phyloP scores from a whole-genome alignment of 2,797 vertebrate species.

The Arctocebus calabarensis region DNA sequence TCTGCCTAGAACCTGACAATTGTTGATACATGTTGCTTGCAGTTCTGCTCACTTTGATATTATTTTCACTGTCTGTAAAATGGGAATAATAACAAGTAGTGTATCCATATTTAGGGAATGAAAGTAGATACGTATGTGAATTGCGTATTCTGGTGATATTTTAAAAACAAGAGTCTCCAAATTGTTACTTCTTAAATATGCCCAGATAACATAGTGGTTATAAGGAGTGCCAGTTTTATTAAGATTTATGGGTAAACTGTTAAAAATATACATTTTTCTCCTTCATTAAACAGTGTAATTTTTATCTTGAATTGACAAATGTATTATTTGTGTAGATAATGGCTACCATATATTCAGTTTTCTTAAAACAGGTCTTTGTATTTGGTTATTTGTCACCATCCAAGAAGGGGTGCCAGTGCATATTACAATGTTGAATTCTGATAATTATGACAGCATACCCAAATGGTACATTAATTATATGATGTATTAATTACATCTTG shows the following conservation, averaged over 20 bases:
- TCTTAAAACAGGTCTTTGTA: constrained; percentile 33
- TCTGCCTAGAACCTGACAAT: background rate
- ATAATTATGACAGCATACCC: background rate
- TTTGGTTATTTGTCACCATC: background rate
- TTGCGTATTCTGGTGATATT: background rate
- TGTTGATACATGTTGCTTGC: background rate
- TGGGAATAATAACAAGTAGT: background rate
- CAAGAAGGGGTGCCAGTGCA: background rate
- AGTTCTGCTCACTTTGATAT: background rate
- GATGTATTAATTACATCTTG: background rate
- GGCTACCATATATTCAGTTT: constrained; percentile 34
- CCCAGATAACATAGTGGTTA: background rate
- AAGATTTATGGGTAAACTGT: background rate
- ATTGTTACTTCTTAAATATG: background rate
- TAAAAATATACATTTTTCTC: background rate
- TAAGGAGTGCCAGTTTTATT: constrained; percentile 10
- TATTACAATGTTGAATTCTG: background rate
- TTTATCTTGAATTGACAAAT: constrained; percentile 36
- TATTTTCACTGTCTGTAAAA: background rate
- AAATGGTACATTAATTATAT: background rate
- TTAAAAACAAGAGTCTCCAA: background rate
- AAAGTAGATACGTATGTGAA: background rate
- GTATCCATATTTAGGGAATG: background rate
- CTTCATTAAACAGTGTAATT: background rate
- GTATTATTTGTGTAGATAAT: background rate